A percentile compares a stretch with the other conserved stretches of the same genome.
phyloP scores from a whole-genome alignment of 2,797 vertebrate species.

The Mastacembelus armatus region DNA sequence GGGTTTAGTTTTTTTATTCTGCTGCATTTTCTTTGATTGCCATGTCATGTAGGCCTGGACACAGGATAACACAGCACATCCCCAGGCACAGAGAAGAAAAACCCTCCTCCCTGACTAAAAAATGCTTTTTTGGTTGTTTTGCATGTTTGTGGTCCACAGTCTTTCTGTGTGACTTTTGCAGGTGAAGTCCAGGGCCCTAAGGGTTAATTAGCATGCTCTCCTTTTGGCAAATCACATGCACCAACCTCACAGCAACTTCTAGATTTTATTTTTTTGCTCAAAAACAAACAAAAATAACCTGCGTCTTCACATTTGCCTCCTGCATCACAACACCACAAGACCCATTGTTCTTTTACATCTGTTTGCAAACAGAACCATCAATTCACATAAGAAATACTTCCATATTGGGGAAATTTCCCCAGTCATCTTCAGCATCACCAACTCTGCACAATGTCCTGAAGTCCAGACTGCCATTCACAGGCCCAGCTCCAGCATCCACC shows the following conservation, averaged over 20 bases:
- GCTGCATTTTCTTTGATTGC: no score
- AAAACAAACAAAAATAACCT: conserved; percentile 58
- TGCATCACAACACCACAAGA: conserved; percentile 66
- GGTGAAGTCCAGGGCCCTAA: no score
- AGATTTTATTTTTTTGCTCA: conserved; percentile 77
- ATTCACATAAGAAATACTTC: conserved; percentile 68
- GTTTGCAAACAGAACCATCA: conserved; percentile 63
- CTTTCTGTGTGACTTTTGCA: no score
- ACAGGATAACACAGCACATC: no score
- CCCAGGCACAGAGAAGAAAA: no score
- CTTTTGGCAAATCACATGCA: conserved; percentile 25
- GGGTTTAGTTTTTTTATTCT: no score
- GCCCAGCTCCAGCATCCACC: conserved; percentile 41
- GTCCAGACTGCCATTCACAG: conserved; percentile 22
- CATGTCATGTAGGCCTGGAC: no score
- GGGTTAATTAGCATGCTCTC: no score
- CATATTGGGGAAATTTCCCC: conserved; percentile 31
- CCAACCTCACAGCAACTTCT: conserved; percentile 59
- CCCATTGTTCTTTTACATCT: conserved; percentile 51
- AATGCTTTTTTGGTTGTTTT: no score
- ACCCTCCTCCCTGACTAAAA: no score
- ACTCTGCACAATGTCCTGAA: conserved; percentile 28
- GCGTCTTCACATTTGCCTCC: conserved; percentile 73
- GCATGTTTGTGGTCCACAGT: no score
- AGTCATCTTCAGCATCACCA: conserved; percentile 18